Base-by-base conservation (phyloP, 2,888 invertebrate genomes). In the Leptinotarsa haldemani region DNA sequence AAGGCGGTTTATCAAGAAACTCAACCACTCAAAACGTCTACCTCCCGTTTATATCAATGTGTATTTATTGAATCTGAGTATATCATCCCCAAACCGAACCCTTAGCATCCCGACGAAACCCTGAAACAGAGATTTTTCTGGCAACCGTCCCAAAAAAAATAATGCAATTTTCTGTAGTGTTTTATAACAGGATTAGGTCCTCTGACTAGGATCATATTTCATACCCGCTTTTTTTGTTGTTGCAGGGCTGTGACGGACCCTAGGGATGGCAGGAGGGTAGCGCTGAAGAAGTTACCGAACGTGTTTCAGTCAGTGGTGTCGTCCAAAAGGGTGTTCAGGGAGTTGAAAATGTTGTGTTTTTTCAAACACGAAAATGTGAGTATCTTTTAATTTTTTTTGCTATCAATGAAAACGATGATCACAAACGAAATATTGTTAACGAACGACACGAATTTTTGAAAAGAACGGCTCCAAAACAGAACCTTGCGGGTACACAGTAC, bases 331-430 rank as follows among this genome's bases (percentile, higher is more conserved):
- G 99, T 99, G 84, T 99, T 98, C 90, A 93, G 99, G 83, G 99
- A 99, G 90, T 93, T 99, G 86, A 96, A 97, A 90, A 99, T 99
- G 99, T 93, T 99, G 81, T 97, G 97, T 89, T 98, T 97, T 90
- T 99, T 99, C 92, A 97, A 98, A 91, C 99, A 99, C 89, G 99
- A 99, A 90, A 99, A 99, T 90, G 99, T 99, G 89, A 95, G 96
- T 94, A 82, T 13, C 48, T 56, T 40, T 40, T 3, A 40, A 9
- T 40, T 0, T 40, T 9, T 40, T 12, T 40, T 12, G 40, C 40
- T 40, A 40, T 40, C 40, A 40, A 1, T 40, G 40, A 30, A 30
- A 30, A 40, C 40, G 40, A 40, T 40, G 9, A 40, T 40, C 40
- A 40, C 40, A 40, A 40, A 40, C 40, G 40, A 40, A 9, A 40